Evolutionary conservation across 53 echinoderm and acorn worm species (phyloP), one percentile per base, ranked within the genome.

Genomic region (Henricia sp.): DNA sequence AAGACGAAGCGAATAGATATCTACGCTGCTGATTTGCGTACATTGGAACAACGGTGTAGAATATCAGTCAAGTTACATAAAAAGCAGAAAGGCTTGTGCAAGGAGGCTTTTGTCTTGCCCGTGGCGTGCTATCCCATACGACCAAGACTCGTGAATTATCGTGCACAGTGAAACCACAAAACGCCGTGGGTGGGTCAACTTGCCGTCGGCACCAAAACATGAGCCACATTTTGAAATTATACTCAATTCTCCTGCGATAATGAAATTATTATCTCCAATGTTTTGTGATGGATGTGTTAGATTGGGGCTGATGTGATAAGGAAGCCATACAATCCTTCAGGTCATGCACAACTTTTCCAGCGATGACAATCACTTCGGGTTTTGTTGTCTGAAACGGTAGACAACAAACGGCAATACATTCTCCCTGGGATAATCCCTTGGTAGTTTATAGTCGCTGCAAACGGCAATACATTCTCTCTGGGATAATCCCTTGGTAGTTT

Each of bases 201-300:
- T 8, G 80, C 80, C 43, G 4, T 6, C 10, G 80, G 80, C 63
- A 34, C 34, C n/a, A 80, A 80, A 80, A 80, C 80, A 80, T 80
- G 80, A 62, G 80, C 80, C 80, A 80, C 63, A 64, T 80, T 80
- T 80, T 50, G 50, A 80, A 80, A 80, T 80, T 80, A 63, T 80
- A 62, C 36, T 63, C 80, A 80, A 80, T 80, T 63, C 23, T 17
- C 44, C 28, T 29, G 0, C 9, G 80, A 43, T 80, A 64, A 80
- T 57, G 46, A 60, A 80, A 80, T 80, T 80, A 80, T 8, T 64
- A 43, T 63, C 80, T 80, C 80, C 62, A 80, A 80, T 80, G 80
- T 80, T 80, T 80, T 80, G 80, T 64, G 80, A 80, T 80, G 63
- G 80, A 62, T 64, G 57, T 80, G 64, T 46, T 64, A 62, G 59